Evolutionary conservation across 2,797 vertebrate genomes (phyloP), one percentile per base, ranked within the genome.

Genomic region (Sebastes goodei): DNA sequence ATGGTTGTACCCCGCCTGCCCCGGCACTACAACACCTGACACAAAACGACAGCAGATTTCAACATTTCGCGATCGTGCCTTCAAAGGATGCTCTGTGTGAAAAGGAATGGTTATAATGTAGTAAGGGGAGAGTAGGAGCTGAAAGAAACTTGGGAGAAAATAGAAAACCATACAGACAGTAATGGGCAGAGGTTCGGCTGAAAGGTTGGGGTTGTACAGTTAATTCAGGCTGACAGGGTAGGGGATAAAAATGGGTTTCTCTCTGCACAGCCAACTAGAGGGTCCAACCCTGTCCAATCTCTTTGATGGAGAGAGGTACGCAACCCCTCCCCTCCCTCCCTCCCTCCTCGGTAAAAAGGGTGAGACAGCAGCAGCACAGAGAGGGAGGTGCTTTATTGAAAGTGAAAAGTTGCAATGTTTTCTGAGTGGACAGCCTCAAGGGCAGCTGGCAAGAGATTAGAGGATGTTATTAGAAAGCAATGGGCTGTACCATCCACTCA

Each of bases 381-480:
- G 83, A 69, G 83, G 85, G 74, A 83, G 86, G 84, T 27, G 77
- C 79, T 86, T 93, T 92, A 89, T 92, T 84, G 89, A 89, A 95
- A 91, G 93, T 94, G 92, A 94, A 94, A 94, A 92, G 91, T 93
- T 94, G 91, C 93, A 81, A 86, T 94, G 92, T 93, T 93, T 92
- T 93, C 79, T 86, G 90, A 91, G 90, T 92, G 90, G 93, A 92
- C 90, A 91, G 86, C 93, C 90, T 93, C 92, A 90, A 92, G 91
- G 91, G 90, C 90, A 89, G 88, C 88, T 85, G 88, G 91, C 90
- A 70, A 90, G 86, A 93, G 92, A 95, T 94, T 93, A 94, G 85
- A 92, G 88, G 86, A 92, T 93, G 94, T 94, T 95, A 94, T 94
- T 93, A 93, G 90, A 93, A 95, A 93, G 93, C 93, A 93, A 93